Conservation (phyloP, 2,888 invertebrate genomes). For the Dryomyza anilis region DNA sequence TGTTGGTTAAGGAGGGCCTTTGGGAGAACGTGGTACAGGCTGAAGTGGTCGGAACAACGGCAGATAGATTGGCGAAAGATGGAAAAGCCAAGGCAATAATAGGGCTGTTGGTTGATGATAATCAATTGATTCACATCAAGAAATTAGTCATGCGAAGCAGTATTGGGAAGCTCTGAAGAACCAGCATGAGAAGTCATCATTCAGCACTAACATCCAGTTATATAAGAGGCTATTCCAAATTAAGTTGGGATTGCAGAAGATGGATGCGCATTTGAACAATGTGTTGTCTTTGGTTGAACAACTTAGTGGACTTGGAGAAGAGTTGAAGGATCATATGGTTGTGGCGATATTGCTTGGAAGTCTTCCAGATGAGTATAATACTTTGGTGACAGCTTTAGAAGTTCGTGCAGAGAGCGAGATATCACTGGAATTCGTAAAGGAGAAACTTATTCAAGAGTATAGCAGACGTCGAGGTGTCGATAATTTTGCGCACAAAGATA, state of each 20-base stretch:
- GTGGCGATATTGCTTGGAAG: neutral
- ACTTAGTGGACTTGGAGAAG: neutral
- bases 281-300: neutral
- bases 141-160: neutral
- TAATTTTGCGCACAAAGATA: neutral
- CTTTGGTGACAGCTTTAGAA: neutral
- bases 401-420: neutral
- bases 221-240: neutral
- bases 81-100: conserved; percentile 5
- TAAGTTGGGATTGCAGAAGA: neutral
- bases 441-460: neutral
- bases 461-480: neutral
- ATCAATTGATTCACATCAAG: conserved; percentile 45
- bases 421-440: neutral
- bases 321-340: neutral
- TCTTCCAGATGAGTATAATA: neutral
- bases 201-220: neutral
- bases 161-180: neutral
- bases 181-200: neutral
- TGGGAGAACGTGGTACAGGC: conserved; percentile 10
- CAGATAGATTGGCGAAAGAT: conserved; percentile 7
- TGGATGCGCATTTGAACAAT: neutral
- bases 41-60: neutral
- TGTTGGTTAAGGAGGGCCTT: conserved; percentile 22
- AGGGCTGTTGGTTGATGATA: conserved; percentile 17